Evolutionary conservation across 1,140 invertebrate genomes (phyloP).

Genomic region (Caerostris darwini): DNA sequence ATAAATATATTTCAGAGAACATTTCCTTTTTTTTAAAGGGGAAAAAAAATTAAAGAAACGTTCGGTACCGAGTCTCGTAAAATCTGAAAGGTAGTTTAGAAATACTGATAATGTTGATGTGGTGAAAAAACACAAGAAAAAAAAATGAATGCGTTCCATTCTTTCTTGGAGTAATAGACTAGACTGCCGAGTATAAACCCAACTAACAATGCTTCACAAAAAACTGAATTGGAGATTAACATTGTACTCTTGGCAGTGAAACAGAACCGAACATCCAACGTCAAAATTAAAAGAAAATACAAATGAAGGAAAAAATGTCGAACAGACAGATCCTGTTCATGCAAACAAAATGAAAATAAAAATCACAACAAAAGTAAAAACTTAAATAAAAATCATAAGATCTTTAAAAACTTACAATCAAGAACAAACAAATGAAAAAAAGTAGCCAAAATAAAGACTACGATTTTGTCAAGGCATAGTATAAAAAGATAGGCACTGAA

Average conservation of each 20-base stretch:
- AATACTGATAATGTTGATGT: constrained; percentile 28
- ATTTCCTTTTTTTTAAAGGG: neutral
- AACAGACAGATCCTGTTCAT: no score
- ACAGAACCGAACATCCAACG: neutral
- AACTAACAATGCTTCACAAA: neutral
- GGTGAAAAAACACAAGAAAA: neutral
- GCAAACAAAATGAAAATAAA: neutral
- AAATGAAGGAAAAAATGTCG: neutral
- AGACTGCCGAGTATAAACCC: no score
- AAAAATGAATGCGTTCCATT: no score
- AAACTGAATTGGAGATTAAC: neutral
- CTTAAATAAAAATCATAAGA: neutral
- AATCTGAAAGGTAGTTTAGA: constrained; percentile 28
- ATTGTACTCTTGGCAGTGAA: neutral
- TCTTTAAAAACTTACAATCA: neutral
- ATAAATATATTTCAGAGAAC: no score
- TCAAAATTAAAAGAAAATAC: neutral
- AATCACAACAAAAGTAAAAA: neutral
- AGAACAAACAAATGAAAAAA: neutral
- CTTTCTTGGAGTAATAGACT: no score
- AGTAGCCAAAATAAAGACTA: constrained; percentile 44
- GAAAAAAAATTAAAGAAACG: neutral
- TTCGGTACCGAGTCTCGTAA: neutral
- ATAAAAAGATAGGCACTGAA: constrained; percentile 27
- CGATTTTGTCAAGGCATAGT: constrained; percentile 14